Percentiles rank a stretch among this genome's conserved stretches.
phyloP scores from a whole-genome alignment of 2,888 invertebrate species.

The Andrena camellia region DNA sequence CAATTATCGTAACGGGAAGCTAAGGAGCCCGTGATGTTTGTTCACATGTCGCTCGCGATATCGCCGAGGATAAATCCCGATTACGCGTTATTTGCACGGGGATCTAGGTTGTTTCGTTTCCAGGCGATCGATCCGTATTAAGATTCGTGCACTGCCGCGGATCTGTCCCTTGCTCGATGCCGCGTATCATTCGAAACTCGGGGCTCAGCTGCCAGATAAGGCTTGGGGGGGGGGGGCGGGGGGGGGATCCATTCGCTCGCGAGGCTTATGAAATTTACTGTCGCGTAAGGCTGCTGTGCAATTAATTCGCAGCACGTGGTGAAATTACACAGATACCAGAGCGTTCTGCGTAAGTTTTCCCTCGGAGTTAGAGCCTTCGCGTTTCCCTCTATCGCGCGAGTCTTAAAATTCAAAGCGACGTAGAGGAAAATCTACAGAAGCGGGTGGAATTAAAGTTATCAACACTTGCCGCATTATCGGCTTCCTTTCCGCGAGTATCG shows the following conservation, averaged over 20 bases:
- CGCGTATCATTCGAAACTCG: conserved; percentile 32
- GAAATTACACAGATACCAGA: conserved; percentile 3
- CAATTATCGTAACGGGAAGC: conserved; percentile 4
- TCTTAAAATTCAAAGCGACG: neutral
- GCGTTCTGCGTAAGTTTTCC: neutral
- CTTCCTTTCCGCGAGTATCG: neutral
- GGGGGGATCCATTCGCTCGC: conserved; percentile 11
- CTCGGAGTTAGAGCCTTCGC: neutral
- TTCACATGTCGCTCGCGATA: conserved; percentile 16
- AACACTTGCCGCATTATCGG: neutral
- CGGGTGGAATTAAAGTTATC: conserved; percentile 17
- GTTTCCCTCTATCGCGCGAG: neutral
- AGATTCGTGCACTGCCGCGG: neutral
- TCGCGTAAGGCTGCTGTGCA: conserved; percentile 7
- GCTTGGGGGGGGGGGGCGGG: too few relatives aligned
- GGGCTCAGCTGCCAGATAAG: neutral
- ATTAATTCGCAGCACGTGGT: conserved; percentile 24
- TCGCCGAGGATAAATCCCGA: neutral
- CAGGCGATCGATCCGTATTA: neutral
- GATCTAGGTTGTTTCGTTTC: conserved; percentile 1
- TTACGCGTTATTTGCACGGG: neutral
- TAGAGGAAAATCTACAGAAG: neutral
- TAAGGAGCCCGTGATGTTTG: conserved; percentile 7
- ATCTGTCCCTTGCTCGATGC: neutral
- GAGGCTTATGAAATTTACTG: conserved; percentile 18